Base-by-base conservation (phyloP, 37 sponge, comb jelly and placozoan genomes). In the Theonella swinhoei region DNA sequence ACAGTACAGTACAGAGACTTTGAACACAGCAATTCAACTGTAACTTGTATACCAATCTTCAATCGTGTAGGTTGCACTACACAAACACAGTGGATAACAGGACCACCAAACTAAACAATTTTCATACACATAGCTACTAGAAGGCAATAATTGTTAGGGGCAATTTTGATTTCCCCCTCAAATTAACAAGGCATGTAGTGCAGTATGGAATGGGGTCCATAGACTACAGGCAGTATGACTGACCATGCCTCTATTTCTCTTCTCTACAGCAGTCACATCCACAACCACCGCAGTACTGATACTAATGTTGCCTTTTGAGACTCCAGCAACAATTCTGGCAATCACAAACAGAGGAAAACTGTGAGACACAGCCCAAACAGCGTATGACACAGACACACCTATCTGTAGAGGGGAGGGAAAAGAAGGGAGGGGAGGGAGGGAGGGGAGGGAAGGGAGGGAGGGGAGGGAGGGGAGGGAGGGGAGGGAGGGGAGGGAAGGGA, bases 241-340 rank as follows among this genome's bases (percentile, higher is more conserved):
- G 39, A 94, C 94, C 97, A 97, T 97, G 31, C 95, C 97, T 39
- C 70, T 91, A 29, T 71, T 60, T 74, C 95, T 75, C 42, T 84
- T 80, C 68, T 90, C 89, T 31, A 58, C 58, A 2, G 83, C 60
- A 2, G 97, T 97, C 38, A 95, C 84, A 80, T 92, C 95, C 2
- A 95, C 81, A 62, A 95, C 93, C 4, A 92, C 88, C 26, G 97
- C 87, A n/a, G 90, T 92, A 42, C 88, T 83, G 28, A 97, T 47
- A 54, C 95, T 86, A 32, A 97, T 85, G 47, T 92, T 97, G 34
- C 93, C 96, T 34, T 94, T 91, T 33, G 78, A 78, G 31, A 97
- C 17, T 0, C 97, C 97, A 79, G 90, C 92, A 11, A 97, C 28
- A 37, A 94, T 75, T 4, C 97, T 87, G 28, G 93, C 87, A 3